Percentiles rank a stretch among this genome's conserved stretches.
Evolutionary conservation across 1,140 invertebrate species (phyloP).

Genomic region (Neodiprion fabricii): DNA sequence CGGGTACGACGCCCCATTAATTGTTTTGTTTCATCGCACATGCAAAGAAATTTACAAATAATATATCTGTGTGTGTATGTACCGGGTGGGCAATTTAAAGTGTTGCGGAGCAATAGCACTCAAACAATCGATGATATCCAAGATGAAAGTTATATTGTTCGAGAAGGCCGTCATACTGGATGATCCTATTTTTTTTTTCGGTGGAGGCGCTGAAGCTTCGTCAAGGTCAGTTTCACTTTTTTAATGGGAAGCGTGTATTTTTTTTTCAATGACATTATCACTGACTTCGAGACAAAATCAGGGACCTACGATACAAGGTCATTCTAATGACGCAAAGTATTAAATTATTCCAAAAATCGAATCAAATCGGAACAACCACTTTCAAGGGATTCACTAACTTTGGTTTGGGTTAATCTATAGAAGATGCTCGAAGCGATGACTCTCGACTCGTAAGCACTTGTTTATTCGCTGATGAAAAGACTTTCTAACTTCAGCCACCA

Average conservation of each 20-base stretch:
- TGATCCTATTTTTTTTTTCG: too few relatives aligned
- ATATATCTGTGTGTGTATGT: background rate
- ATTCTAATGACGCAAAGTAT: background rate
- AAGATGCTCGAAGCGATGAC: slow-evolving; percentile 11
- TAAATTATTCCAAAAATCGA: background rate
- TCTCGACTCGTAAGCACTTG: too few relatives aligned
- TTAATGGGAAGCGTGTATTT: background rate
- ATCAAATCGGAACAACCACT: too few relatives aligned
- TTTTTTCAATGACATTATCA: background rate
- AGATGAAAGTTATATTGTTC: background rate
- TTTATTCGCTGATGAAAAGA: too few relatives aligned
- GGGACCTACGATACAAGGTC: background rate
- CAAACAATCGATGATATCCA: background rate
- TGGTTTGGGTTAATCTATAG: slow-evolving; percentile 13
- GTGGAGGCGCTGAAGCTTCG: too few relatives aligned
- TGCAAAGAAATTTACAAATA: slow-evolving; percentile 36
- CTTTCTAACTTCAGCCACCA: too few relatives aligned
- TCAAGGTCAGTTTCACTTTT: too few relatives aligned
- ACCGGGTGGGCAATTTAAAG: background rate
- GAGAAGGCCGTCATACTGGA: background rate
- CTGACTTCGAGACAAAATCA: background rate
- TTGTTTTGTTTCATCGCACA: slow-evolving; percentile 46
- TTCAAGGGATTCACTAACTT: background rate
- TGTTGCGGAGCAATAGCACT: background rate
- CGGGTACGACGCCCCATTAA: slow-evolving; percentile 54